Evolutionary conservation across 2,113 vertebrate species (phyloP).

Genomic region (Dasyornis broadbenti): DNA sequence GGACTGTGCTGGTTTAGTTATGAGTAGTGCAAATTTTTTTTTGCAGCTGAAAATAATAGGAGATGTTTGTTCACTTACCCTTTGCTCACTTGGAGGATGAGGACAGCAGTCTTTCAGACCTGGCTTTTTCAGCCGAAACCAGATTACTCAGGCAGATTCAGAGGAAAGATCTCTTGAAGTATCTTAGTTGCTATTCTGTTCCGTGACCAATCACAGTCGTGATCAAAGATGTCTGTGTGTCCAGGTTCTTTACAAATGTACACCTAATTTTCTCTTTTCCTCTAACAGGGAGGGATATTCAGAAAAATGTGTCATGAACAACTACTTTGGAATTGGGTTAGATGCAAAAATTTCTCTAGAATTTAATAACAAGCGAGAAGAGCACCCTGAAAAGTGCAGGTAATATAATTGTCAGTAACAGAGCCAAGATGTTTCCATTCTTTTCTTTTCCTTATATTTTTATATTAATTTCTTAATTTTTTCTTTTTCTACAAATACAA

Average conservation of each 20-base stretch:
- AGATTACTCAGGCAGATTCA: neutral
- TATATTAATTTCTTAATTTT: neutral
- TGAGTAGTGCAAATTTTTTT: neutral
- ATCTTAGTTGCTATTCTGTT: neutral
- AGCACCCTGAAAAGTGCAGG: slow-evolving; percentile 98
- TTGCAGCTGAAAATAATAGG: neutral
- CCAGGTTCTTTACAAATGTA: neutral
- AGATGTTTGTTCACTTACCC: neutral
- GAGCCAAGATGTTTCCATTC: neutral
- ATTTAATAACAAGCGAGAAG: slow-evolving; percentile 97
- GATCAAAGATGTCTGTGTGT: neutral
- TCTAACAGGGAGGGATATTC: slow-evolving; percentile 88
- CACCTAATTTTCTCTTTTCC: neutral
- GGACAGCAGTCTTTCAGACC: neutral
- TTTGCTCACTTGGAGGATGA: neutral
- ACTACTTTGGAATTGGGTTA: slow-evolving; percentile 97
- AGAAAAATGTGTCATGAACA: slow-evolving; percentile 99
- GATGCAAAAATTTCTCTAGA: slow-evolving; percentile 98
- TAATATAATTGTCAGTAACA: slow-evolving; percentile 46
- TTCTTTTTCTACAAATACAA: neutral
- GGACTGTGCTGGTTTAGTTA: neutral
- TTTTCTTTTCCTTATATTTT: neutral
- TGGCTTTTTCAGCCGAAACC: neutral
- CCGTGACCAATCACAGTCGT: neutral
- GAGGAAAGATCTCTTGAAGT: neutral